Conservation (phyloP, 2,797 vertebrate genomes). For the Tarsius wallacei region DNA sequence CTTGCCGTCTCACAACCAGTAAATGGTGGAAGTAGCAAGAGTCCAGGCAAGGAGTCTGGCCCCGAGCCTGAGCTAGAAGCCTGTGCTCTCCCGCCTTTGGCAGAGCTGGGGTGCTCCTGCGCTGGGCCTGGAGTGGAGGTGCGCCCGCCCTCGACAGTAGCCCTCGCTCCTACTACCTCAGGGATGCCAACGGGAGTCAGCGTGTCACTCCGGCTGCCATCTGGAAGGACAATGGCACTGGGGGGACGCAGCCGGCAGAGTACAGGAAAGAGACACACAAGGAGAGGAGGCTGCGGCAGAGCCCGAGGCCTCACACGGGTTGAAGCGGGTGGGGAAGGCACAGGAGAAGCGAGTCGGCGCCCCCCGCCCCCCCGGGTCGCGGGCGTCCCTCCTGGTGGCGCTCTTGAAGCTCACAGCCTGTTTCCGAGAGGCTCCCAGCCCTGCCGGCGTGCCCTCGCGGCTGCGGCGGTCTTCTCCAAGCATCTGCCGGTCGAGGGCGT, state of each 20-base stretch:
- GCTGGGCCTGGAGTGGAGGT: not conserved
- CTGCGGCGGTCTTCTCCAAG: not conserved
- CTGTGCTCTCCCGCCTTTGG: not conserved
- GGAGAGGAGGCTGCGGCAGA: not conserved
- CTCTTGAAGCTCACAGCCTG: not conserved
- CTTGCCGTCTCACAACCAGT: not conserved
- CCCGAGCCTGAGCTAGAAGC: accelerated
- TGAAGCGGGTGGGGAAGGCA: not conserved
- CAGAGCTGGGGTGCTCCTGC: not conserved
- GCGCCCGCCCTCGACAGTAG: accelerated
- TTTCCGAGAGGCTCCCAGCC: not conserved
- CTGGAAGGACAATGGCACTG: not conserved
- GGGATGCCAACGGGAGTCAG: not conserved
- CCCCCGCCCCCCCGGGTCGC: not conserved
- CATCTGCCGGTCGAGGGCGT: not conserved
- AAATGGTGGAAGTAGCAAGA: not conserved
- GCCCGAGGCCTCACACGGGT: not conserved
- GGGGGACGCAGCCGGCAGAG: not conserved
- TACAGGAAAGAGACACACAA: accelerated
- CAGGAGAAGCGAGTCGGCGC: not conserved
- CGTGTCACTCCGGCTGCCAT: not conserved
- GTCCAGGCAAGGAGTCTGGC: not conserved
- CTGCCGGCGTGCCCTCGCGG: slow-evolving; percentile 28
- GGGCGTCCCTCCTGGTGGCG: not conserved
- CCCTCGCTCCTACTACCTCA: not conserved